A percentile compares a stretch with the other conserved stretches of the same genome.
phyloP scores from a whole-genome alignment of 1,140 invertebrate species.

The Trinorchestia longiramus region DNA sequence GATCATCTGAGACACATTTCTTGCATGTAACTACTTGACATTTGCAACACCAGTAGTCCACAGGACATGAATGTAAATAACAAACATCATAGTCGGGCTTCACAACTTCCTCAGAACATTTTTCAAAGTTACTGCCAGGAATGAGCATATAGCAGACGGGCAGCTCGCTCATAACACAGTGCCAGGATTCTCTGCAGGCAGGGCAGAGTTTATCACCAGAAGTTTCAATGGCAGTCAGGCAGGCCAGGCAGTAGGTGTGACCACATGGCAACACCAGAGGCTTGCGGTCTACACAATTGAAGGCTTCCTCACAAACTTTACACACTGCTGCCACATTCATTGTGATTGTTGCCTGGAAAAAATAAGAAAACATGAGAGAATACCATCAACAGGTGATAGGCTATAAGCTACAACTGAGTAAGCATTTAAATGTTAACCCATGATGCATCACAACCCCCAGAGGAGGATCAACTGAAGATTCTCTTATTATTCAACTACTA shows the following conservation, averaged over 20 bases:
- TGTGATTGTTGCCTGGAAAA: not conserved
- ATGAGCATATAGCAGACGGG: conserved; percentile 8
- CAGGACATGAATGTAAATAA: not conserved
- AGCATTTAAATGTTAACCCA: no score
- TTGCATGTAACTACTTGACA: not conserved
- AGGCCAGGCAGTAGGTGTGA: conserved; percentile 13
- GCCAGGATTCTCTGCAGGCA: not conserved
- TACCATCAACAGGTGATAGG: no score
- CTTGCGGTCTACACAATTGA: not conserved
- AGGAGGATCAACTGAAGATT: no score
- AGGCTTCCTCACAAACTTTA: not conserved
- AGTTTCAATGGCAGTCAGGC: not conserved
- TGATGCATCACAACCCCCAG: no score
- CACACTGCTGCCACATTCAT: not conserved
- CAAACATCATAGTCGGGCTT: not conserved
- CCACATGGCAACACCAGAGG: conserved; percentile 32
- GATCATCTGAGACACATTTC: not conserved
- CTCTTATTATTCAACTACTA: no score
- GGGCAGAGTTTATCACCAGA: not conserved
- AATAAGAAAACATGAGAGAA: no score
- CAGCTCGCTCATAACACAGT: not conserved
- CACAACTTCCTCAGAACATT: not conserved
- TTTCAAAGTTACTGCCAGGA: not conserved
- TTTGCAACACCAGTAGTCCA: conserved; percentile 17
- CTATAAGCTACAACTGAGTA: no score